Evolutionary conservation across 2,797 vertebrate species (phyloP).

Genomic region (Lagorchestes hirsutus): DNA sequence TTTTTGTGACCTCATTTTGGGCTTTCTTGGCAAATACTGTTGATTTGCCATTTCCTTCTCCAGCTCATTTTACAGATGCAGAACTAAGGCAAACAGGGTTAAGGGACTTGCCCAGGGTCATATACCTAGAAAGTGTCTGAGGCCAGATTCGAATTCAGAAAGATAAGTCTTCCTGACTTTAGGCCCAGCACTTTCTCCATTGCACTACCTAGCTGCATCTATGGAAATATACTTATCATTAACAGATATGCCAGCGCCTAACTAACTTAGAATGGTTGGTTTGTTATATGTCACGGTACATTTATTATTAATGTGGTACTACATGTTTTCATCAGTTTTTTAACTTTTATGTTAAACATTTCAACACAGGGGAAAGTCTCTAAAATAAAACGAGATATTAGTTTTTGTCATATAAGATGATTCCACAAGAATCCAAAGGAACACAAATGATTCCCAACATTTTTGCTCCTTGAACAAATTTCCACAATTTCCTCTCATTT

Average conservation of each 20-base stretch:
- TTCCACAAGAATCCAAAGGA: neutral
- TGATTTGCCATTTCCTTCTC: no score
- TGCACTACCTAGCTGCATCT: no score
- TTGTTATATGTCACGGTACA: neutral
- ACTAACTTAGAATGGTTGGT: neutral
- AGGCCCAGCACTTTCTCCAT: no score
- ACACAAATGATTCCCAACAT: neutral
- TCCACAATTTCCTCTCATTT: neutral
- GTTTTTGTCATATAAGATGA: neutral
- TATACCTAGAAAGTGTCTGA: no score
- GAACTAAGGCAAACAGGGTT: no score
- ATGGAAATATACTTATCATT: neutral
- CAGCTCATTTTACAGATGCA: no score
- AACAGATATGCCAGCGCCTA: conserved; percentile 5
- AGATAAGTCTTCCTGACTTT: no score
- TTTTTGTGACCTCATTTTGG: no score
- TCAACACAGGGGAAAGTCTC: conserved; percentile 1
- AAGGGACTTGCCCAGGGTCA: no score
- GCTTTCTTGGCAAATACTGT: no score
- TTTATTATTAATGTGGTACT: neutral
- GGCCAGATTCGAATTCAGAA: no score
- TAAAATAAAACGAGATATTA: conserved; percentile 20
- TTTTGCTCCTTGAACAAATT: neutral
- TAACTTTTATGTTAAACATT: conserved; percentile 30
- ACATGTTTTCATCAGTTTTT: neutral